A percentile compares a stretch with the other conserved stretches of the same genome.
These are phyloP conservation scores for Gisinianus flammeolus DNA, from an alignment of 2,888 invertebrate species.

Conservation along the genomic window DNA sequence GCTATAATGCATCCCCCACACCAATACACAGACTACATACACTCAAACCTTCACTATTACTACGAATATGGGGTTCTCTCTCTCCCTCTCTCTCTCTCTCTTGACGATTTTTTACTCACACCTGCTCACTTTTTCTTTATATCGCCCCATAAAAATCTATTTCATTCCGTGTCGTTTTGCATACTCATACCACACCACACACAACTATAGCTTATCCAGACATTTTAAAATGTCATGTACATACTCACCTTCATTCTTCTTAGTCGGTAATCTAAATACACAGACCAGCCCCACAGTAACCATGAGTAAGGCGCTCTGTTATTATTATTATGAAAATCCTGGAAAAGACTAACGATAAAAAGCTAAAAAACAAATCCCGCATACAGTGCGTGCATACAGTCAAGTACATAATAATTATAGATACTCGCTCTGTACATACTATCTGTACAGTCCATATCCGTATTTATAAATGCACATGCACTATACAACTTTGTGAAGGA, in stretches of 20 bases:
- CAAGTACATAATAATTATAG: background rate
- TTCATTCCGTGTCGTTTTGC: constrained; percentile 29
- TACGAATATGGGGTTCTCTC: constrained; percentile 46
- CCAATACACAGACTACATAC: background rate
- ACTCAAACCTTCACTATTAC: constrained; percentile 3
- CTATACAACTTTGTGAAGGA: background rate
- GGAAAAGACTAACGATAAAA: no score
- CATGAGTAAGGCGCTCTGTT: no score
- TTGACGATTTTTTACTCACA: constrained; percentile 52
- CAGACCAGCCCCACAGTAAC: no score
- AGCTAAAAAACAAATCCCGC: no score
- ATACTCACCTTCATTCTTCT: no score
- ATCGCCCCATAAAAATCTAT: constrained; percentile 53
- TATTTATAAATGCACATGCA: background rate
- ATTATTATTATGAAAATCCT: no score
- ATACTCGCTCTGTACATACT: background rate
- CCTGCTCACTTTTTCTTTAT: constrained; percentile 50
- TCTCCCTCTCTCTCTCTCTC: constrained; percentile 34
- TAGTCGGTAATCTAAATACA: no score
- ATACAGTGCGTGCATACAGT: no score
- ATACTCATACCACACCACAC: constrained; percentile 2
- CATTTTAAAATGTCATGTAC: no score
- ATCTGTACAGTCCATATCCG: background rate
- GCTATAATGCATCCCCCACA: constrained; percentile 11
- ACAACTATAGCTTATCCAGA: no score